Evolutionary conservation across 2,888 invertebrate species (phyloP), one percentile per base, ranked within the genome.

Genomic region (Clepsis dumicolana): DNA sequence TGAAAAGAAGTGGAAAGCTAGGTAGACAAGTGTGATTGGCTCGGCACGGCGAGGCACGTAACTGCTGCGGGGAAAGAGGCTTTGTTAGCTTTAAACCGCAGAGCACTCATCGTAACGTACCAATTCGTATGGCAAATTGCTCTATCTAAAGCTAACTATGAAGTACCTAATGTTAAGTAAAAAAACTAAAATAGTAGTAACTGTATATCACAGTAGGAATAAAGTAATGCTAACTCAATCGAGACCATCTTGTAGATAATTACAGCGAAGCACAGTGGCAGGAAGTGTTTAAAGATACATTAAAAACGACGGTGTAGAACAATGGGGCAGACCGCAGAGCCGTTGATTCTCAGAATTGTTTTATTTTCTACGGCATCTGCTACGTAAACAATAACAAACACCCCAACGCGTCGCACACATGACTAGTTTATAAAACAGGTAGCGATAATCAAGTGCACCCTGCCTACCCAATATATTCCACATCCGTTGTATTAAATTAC

Each of bases 401-500:
- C 76, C 77, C 76, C 73, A 73, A 71, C 77, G 72, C 66, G 64
- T 48, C 77, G 77, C 76, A 80, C 88, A 86, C 79, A 83, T 83
- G 87, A 82, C 81, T 74, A 71, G 74, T 72, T 76, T 81, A 89
- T 82, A 91, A 93, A 91, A 92, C 92, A 92, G 93, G 93, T 93
- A 93, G 92, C 91, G 74, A 77, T 75, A 73, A 76, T 80, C 78
- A 91, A 88, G 90, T 88, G 88, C 91, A 90, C 93, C 91, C 91
- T 85, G 89, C 84, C 88, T 91, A 88, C 90, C 89, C 93, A 93
- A 92, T 92, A 91, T 90, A 92, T 89, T 89, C 88, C 87, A 93
- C 91, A 93, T 93, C 93, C 93, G 91, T 76, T 85, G 89, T 89
- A 92, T 93, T 89, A 89, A 86, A 91, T 93, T 92, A 91, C 93